Evolutionary conservation across 2,797 vertebrate genomes (phyloP), one percentile per base, ranked within the genome.

Genomic region (Cetoscarus ocellatus): DNA sequence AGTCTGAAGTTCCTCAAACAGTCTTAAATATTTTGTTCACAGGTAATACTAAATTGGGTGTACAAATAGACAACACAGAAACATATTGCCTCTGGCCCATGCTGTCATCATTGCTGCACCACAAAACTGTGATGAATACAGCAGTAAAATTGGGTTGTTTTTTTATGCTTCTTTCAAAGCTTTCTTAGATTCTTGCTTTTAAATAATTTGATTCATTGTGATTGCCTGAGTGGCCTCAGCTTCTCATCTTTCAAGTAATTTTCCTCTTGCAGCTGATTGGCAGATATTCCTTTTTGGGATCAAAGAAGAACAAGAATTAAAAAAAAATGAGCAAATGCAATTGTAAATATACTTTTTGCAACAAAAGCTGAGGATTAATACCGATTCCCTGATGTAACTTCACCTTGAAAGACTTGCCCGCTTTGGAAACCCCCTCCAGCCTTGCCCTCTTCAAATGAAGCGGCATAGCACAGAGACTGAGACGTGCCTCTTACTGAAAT

Each of bases 361-460:
- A 76, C 63, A 57, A 58, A 75, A 69, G 17, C 52, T 15, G 1
- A 55, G 50, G 50, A 72, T 70, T n/a, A 71, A 65, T 44, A 43
- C 44, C 45, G n/a, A 36, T 48, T 39, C 64, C 56, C 55, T 87
- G 54, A 73, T 1, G 11, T 70, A 70, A 73, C 61, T n/a, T 75
- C 54, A 63, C 60, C 70, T 78, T 70, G 53, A 49, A 64, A 77
- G 48, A 59, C 61, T 73, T 18, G 3, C 56, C 73, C 62, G 68
- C 70, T 84, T 71, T 83, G 69, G 73, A 85, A 85, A 79, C 77
- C 70, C n/a, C 83, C 76, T 82, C 53, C 54, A 75, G 83, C 73
- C n/a, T 69, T 1, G 62, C 67, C 72, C 60, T 50, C 75, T 82
- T 89, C 72, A 86, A 87, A 84, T 75, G 38, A 82, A 78, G 52